Conservation (phyloP, 2,888 invertebrate species). For the Nudaria mundana region DNA sequence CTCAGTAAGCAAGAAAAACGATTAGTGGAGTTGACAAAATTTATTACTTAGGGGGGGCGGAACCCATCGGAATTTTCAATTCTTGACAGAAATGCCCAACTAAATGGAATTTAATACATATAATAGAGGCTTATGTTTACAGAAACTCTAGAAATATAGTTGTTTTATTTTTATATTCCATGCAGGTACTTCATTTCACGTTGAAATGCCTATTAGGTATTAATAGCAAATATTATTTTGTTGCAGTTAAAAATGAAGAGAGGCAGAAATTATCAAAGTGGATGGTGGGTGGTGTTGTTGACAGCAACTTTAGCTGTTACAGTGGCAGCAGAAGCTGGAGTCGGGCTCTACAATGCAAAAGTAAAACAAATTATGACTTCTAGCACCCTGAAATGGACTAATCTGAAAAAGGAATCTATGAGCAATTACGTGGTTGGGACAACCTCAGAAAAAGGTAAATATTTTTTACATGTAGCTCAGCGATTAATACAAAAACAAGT, state of each 20-base stretch:
- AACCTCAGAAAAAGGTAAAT: slow-evolving; percentile 61
- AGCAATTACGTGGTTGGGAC: slow-evolving; percentile 85
- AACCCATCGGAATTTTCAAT: too few relatives aligned
- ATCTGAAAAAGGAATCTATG: slow-evolving; percentile 64
- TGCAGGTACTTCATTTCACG: too few relatives aligned
- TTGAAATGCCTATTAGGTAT: too few relatives aligned
- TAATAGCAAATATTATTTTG: slow-evolving; percentile 18
- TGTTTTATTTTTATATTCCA: too few relatives aligned
- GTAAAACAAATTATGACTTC: slow-evolving; percentile 88
- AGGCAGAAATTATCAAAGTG: slow-evolving; percentile 57
- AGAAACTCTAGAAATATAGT: too few relatives aligned
- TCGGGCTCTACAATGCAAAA: slow-evolving; percentile 65
- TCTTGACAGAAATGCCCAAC: too few relatives aligned
- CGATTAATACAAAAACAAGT: background rate
- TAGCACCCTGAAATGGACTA: slow-evolving; percentile 89
- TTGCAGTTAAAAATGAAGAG: slow-evolving; percentile 60
- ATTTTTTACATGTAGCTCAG: background rate
- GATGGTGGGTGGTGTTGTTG: slow-evolving; percentile 67
- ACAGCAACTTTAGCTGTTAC: slow-evolving; percentile 57
- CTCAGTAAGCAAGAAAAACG: slow-evolving; percentile 33
- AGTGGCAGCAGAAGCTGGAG: slow-evolving; percentile 55
- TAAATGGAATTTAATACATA: too few relatives aligned
- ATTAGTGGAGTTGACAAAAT: too few relatives aligned
- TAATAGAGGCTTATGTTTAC: too few relatives aligned
- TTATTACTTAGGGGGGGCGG: too few relatives aligned